These are phyloP conservation scores for Cheilinus undulatus DNA, from an alignment of 2,113 vertebrate genomes.

Conservation along the genomic window DNA sequence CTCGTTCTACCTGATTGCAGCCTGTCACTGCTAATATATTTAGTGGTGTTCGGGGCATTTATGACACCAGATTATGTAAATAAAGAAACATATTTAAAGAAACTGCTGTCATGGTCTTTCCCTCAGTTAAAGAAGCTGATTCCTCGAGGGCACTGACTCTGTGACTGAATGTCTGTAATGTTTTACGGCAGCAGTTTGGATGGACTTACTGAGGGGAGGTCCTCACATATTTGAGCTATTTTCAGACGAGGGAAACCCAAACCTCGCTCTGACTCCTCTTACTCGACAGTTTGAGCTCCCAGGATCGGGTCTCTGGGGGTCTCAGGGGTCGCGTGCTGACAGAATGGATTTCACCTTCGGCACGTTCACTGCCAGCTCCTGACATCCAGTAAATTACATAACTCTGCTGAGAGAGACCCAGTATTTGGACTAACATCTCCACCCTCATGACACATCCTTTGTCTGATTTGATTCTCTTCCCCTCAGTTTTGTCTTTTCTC, in stretches of 20 bases:
- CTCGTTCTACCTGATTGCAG: too few species aligned
- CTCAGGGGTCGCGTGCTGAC: constrained; percentile 12
- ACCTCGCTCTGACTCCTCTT: constrained; percentile 1
- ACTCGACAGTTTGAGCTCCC: background rate
- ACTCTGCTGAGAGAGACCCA: constrained; percentile 6
- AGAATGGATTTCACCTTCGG: constrained; percentile 22
- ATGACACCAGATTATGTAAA: too few species aligned
- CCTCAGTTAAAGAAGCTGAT: background rate
- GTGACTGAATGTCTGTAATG: background rate
- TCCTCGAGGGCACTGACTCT: background rate
- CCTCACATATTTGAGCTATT: constrained; percentile 33
- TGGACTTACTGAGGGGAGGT: background rate
- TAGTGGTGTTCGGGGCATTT: too few species aligned
- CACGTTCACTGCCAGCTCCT: constrained; percentile 1
- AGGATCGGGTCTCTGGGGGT: background rate
- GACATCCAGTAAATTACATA: constrained; percentile 2
- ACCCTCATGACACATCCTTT: background rate
- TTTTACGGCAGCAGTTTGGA: background rate
- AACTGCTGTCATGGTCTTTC: background rate
- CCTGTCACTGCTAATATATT: too few species aligned
- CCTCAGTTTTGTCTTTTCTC: background rate
- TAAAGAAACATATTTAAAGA: too few species aligned
- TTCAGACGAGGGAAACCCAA: constrained; percentile 47
- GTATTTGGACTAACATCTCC: background rate
- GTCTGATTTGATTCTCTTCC: background rate